phyloP scores from a whole-genome alignment of 2,113 vertebrate species.

The Urocynchramus pylzowi region DNA sequence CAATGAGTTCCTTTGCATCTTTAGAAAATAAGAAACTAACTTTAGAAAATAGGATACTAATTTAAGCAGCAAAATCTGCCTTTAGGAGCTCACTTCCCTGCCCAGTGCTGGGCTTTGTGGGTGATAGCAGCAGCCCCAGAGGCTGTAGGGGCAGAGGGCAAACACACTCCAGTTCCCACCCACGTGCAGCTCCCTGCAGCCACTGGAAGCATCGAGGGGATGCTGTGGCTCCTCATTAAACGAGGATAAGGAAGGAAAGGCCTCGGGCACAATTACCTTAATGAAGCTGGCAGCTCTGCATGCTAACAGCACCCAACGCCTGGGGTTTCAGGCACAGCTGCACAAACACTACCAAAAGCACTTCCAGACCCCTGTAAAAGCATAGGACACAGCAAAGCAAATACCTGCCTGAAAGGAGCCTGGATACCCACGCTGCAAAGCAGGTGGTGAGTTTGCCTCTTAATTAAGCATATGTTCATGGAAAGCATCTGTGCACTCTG shows the following conservation, averaged over 20 bases:
- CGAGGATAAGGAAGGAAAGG: background rate
- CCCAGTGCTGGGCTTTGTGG: background rate
- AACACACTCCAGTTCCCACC: background rate
- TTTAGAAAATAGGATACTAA: background rate
- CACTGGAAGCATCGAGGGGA: background rate
- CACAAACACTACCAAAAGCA: background rate
- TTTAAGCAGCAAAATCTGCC: background rate
- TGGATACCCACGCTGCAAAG: background rate
- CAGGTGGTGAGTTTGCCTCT: background rate
- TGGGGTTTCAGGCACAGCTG: background rate
- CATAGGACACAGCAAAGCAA: background rate
- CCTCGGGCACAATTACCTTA: background rate
- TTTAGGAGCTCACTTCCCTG: background rate
- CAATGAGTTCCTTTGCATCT: background rate
- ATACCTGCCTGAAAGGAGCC: background rate
- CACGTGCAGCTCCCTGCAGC: background rate
- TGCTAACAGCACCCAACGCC: background rate
- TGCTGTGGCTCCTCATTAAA: background rate
- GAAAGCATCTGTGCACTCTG: background rate
- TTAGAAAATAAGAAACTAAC: background rate
- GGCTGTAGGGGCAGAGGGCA: background rate
- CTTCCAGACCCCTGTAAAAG: background rate
- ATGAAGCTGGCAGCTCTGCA: background rate
- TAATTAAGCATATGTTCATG: background rate
- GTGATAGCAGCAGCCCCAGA: background rate